Conservation (phyloP, 2,888 invertebrate species). For the Nezara viridula region DNA sequence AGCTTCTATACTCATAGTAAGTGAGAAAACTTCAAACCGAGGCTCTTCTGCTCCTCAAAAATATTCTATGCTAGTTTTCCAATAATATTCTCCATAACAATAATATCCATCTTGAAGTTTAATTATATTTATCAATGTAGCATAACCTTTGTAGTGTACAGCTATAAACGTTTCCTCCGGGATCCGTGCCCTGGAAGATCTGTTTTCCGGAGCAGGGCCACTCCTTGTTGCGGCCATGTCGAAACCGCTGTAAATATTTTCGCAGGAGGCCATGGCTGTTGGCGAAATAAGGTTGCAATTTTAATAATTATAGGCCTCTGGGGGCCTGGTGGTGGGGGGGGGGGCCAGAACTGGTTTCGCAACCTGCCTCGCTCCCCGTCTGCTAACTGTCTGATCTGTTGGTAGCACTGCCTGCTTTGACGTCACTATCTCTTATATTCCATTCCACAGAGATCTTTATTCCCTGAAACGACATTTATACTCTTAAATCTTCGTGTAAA, state of each 20-base stretch:
- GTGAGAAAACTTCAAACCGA: too few species aligned
- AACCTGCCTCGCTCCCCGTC: not conserved
- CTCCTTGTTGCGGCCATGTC: conserved; percentile 22
- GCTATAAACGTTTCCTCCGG: too few species aligned
- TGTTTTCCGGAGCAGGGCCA: not conserved
- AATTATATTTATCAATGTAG: too few species aligned
- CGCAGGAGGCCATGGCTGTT: conserved; percentile 9
- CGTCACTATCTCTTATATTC: not conserved
- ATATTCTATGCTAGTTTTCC: too few species aligned
- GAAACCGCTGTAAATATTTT: conserved; percentile 38
- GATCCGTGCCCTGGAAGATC: not conserved
- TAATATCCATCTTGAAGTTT: too few species aligned
- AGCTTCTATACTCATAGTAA: too few species aligned
- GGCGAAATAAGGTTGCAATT: conserved; percentile 51
- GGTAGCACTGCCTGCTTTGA: not conserved
- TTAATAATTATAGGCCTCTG: conserved; percentile 16
- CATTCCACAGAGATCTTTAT: not conserved
- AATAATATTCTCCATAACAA: too few species aligned
- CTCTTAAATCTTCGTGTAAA: too few species aligned
- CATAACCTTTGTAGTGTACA: too few species aligned
- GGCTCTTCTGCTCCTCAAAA: too few species aligned
- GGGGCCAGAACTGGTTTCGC: not conserved
- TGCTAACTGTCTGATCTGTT: conserved; percentile 43
- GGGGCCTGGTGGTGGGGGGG: not conserved
- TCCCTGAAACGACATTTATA: not conserved